Conservation (phyloP, 2,888 invertebrate genomes). For the Caenorhabditis auriculariae region DNA sequence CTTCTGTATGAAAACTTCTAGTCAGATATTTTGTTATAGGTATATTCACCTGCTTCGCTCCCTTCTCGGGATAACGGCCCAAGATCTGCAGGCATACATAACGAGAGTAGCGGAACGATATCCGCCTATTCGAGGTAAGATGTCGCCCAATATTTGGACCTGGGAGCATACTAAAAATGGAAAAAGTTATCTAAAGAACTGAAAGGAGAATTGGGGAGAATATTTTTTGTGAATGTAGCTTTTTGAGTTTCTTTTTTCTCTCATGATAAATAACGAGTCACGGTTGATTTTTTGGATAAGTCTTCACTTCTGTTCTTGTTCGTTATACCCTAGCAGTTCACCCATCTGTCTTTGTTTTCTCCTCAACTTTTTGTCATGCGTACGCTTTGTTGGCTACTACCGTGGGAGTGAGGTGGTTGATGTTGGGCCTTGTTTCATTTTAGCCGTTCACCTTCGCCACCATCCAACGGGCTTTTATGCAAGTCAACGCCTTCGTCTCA, state of each 20-base stretch:
- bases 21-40: constrained; percentile 23
- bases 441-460: too few relatives aligned
- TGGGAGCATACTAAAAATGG: constrained; percentile 6
- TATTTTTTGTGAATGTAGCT: background rate
- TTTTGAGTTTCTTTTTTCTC: background rate
- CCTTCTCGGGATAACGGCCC: constrained; percentile 14
- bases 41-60: constrained; percentile 27
- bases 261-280: constrained; percentile 2
- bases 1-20: too few relatives aligned
- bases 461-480: too few relatives aligned
- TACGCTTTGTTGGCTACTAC: too few relatives aligned
- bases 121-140: too few relatives aligned
- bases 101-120: too few relatives aligned
- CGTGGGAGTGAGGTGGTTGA: too few relatives aligned
- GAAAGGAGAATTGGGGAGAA: background rate
- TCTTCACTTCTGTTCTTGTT: background rate
- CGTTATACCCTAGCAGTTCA: background rate
- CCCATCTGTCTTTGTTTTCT: constrained; percentile 16
- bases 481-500: constrained; percentile 9
- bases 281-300: constrained; percentile 4
- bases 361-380: constrained; percentile 7
- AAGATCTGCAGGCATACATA: too few relatives aligned
- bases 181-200: background rate
- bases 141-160: constrained; percentile 13
- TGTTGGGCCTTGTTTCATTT: too few relatives aligned